Conservation (phyloP, 2,888 invertebrate species). For the Athalia circularis region DNA sequence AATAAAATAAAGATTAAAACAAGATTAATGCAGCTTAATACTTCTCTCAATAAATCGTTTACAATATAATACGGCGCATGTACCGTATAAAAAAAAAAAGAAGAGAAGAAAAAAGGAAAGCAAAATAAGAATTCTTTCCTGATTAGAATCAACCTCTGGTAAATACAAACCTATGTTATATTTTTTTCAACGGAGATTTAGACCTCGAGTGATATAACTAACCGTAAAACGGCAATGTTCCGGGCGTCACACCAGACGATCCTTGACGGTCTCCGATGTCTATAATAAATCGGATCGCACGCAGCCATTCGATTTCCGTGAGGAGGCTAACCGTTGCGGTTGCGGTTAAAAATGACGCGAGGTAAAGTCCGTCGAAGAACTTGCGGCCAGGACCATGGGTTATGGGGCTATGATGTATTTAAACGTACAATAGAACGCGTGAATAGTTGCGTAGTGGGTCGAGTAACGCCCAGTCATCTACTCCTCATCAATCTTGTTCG, state of each 20-base stretch:
- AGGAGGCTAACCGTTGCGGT: too few relatives aligned
- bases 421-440: constrained; percentile 23
- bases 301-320: too few relatives aligned
- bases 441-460: constrained; percentile 24
- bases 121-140: too few relatives aligned
- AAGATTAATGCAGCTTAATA: constrained; percentile 28
- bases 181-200: constrained; percentile 18
- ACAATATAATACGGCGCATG: not conserved
- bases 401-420: constrained; percentile 6
- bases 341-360: not conserved
- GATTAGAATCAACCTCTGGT: too few relatives aligned
- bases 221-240: constrained; percentile 67
- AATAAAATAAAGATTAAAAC: not conserved
- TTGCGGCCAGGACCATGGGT: constrained; percentile 20
- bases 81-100: too few relatives aligned
- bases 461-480: constrained; percentile 66
- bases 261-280: constrained; percentile 48
- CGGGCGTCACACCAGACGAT: constrained; percentile 59
- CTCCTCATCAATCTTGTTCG: constrained; percentile 74
- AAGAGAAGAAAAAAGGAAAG: too few relatives aligned
- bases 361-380: not conserved
- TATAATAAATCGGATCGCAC: constrained; percentile 40
- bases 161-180: too few relatives aligned
- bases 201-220: constrained; percentile 47
- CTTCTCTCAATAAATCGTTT: not conserved